Percentiles rank a stretch among this genome's conserved stretches.
Conservation (phyloP, 2,113 vertebrate genomes). For the Periophthalmus modestus region DNA sequence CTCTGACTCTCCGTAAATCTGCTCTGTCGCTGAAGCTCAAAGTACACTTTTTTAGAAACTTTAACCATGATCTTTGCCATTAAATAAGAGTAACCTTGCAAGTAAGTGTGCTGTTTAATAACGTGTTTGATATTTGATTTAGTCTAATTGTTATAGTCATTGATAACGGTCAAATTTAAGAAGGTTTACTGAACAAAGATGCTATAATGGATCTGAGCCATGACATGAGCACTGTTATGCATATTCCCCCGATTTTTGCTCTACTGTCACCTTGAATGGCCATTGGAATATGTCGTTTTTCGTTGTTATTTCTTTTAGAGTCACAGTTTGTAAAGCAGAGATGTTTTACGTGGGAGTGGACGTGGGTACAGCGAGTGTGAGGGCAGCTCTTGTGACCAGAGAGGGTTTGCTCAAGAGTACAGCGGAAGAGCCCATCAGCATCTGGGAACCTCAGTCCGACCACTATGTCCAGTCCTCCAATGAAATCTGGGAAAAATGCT, state of each 20-base stretch:
- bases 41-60: slow-evolving; percentile 15
- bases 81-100: not conserved
- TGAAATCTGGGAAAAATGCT: slow-evolving; percentile 92
- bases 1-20: slow-evolving; percentile 43
- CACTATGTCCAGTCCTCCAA: slow-evolving; percentile 91
- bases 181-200: not conserved
- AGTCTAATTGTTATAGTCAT: not conserved
- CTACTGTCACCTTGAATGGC: not conserved
- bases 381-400: slow-evolving; percentile 86
- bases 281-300: too few relatives aligned
- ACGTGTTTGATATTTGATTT: not conserved
- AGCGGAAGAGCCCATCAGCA: slow-evolving; percentile 80
- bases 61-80: not conserved
- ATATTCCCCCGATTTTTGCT: too few relatives aligned
- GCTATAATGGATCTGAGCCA: not conserved
- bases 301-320: not conserved
- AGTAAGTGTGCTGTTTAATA: slow-evolving; percentile 16
- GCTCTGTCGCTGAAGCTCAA: slow-evolving; percentile 8
- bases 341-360: slow-evolving; percentile 89
- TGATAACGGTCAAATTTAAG: not conserved
- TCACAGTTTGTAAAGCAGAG: slow-evolving; percentile 45
- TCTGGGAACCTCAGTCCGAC: slow-evolving; percentile 85
- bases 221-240: too few relatives aligned
- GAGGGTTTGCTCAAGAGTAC: slow-evolving; percentile 76
- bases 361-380: slow-evolving; percentile 89